Evolutionary conservation across 2,888 invertebrate genomes (phyloP).

Genomic region (Stenodema calcarata): DNA sequence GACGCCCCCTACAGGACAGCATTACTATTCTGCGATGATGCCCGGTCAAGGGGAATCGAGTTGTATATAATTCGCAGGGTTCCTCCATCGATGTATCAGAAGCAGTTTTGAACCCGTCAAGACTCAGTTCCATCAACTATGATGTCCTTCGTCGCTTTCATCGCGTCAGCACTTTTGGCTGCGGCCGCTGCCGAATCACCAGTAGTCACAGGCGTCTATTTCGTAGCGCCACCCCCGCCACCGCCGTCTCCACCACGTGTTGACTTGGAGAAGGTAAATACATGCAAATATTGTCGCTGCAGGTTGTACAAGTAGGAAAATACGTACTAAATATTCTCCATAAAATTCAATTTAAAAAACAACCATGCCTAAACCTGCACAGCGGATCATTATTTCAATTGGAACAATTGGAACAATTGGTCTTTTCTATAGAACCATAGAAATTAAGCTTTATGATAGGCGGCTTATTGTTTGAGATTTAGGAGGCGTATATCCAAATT

Average conservation of each 20-base stretch:
- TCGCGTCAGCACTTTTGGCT: background rate
- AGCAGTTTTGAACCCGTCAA: background rate
- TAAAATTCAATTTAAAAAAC: too few species aligned
- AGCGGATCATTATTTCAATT: too few species aligned
- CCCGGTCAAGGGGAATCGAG: conserved; percentile 14
- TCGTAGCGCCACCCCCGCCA: conserved; percentile 33
- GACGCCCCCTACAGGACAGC: background rate
- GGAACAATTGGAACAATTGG: too few species aligned
- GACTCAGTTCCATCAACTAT: background rate
- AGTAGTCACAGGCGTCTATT: conserved; percentile 15
- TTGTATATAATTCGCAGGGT: background rate
- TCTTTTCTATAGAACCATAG: too few species aligned
- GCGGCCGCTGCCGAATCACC: conserved; percentile 3
- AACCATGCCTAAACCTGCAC: too few species aligned
- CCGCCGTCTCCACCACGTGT: conserved; percentile 11
- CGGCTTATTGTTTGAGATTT: too few species aligned
- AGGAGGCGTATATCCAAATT: too few species aligned
- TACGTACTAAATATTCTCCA: too few species aligned
- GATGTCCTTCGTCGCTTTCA: background rate
- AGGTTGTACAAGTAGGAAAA: too few species aligned
- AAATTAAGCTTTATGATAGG: too few species aligned
- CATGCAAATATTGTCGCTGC: too few species aligned
- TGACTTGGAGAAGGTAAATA: conserved; percentile 23
- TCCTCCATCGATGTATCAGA: background rate
- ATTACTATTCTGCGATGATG: background rate